phyloP scores from a whole-genome alignment of 37 sponge, comb jelly and placozoan species.

The Spongilla lacustris region DNA sequence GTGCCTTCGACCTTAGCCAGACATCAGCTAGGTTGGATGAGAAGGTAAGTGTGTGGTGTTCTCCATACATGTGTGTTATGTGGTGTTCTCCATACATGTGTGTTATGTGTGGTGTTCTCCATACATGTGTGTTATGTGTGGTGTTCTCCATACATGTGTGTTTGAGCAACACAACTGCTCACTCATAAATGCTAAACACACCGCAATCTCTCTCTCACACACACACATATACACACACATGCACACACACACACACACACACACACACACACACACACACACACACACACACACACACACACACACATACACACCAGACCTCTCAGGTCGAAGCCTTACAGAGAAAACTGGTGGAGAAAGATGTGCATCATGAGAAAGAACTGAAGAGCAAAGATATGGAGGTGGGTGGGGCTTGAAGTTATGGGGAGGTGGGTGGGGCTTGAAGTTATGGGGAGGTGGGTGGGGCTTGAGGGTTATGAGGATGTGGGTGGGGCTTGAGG shows the following conservation, averaged over 20 bases:
- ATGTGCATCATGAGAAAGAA: background rate
- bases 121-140: background rate
- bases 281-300: background rate
- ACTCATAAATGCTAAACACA: no score
- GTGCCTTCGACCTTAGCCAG: conserved; percentile 10
- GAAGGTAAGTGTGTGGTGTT: conserved; percentile 47
- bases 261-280: background rate
- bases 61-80: background rate
- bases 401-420: background rate
- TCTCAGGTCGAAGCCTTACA: conserved; percentile 13
- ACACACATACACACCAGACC: conserved; percentile 6
- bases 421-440: background rate
- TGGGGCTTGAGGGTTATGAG: background rate
- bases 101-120: background rate
- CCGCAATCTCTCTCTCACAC: no score
- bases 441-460: background rate
- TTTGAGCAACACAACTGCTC: no score
- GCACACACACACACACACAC: background rate
- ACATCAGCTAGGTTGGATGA: conserved; percentile 27
- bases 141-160: no score
- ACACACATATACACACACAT: background rate
- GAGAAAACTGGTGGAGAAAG: background rate
- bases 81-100: conserved; percentile 31
- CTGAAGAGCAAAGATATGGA: conserved; percentile 49
- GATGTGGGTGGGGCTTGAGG: background rate